Conservation (phyloP, 2,113 vertebrate genomes). For the Fregetta grallaria region DNA sequence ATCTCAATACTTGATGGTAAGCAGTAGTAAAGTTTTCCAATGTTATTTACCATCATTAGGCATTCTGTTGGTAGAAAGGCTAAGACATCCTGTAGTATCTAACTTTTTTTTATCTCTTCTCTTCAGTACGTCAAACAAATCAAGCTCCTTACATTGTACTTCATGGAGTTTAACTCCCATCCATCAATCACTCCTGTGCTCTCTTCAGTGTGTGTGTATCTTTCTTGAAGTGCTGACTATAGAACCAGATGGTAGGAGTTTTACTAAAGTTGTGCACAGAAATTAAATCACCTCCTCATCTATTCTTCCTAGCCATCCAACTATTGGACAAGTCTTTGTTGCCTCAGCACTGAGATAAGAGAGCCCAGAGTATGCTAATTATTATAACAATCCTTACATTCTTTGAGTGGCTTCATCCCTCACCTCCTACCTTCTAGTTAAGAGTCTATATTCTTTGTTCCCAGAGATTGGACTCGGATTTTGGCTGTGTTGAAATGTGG, state of each 20-base stretch:
- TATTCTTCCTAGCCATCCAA: background rate
- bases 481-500: background rate
- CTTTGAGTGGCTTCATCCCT: background rate
- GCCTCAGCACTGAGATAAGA: background rate
- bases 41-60: background rate
- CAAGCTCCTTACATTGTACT: background rate
- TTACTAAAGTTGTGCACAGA: background rate
- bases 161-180: background rate
- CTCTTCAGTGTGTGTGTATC: background rate
- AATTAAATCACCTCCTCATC: background rate
- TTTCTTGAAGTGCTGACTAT: background rate
- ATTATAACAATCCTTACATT: background rate
- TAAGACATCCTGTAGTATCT: background rate
- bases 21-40: background rate
- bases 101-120: background rate
- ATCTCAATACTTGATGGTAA: background rate
- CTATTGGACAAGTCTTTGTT: background rate
- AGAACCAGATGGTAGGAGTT: background rate
- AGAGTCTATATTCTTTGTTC: background rate
- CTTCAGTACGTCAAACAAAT: background rate
- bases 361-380: background rate
- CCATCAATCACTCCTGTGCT: background rate
- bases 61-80: background rate
- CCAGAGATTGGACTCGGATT: background rate
- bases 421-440: background rate